Evolutionary conservation across 2,888 invertebrate species (phyloP).

Genomic region (Euphydryas editha): DNA sequence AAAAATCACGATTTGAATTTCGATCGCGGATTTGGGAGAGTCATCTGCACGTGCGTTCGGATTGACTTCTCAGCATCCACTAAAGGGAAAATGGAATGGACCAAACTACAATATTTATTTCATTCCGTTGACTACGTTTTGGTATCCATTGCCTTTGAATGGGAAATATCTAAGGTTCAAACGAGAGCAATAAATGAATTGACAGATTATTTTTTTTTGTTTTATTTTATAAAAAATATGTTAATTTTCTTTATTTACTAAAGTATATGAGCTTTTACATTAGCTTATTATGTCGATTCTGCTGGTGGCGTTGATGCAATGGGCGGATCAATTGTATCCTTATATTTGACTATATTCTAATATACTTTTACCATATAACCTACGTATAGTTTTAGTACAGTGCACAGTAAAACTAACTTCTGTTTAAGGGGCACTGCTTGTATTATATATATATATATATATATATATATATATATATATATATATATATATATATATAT

Average conservation of each 20-base stretch:
- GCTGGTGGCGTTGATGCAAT: too few species aligned
- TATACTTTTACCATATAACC: too few species aligned
- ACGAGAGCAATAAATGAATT: neutral
- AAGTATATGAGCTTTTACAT: too few species aligned
- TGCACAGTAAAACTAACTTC: too few species aligned
- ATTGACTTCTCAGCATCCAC: constrained; percentile 59
- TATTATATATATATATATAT: too few species aligned
- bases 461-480: too few species aligned
- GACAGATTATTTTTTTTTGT: neutral
- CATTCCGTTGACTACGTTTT: constrained; percentile 26
- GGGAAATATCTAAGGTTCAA: constrained; percentile 9
- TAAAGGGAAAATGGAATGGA: constrained; percentile 50
- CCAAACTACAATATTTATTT: constrained; percentile 44
- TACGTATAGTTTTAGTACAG: too few species aligned
- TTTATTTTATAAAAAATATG: neutral
- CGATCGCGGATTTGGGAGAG: constrained; percentile 17
- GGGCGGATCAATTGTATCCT: too few species aligned
- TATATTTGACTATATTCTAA: too few species aligned
- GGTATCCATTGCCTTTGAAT: constrained; percentile 9
- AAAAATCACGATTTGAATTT: constrained; percentile 18
- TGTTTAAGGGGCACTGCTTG: too few species aligned
- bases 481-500: too few species aligned
- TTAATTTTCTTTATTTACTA: too few species aligned
- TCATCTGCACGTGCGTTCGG: constrained; percentile 49
- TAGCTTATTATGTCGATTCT: neutral